Base-by-base conservation (phyloP, 23 tunicate genomes). In the Aplidium turbinatum region DNA sequence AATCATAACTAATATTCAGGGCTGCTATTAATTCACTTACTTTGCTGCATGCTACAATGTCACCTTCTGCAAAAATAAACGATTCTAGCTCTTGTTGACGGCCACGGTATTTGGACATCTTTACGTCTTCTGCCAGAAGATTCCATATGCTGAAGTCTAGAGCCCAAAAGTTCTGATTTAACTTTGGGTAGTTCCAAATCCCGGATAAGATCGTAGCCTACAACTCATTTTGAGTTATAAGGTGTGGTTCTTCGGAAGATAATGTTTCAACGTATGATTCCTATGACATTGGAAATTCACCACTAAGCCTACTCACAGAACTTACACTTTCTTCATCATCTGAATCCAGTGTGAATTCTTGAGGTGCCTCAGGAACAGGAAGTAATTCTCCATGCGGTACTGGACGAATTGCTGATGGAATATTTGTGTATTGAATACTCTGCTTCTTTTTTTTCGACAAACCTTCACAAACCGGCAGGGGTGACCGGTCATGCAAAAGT, bases 401-500 rank as follows among this genome's bases (percentile, higher is more conserved):
- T 29, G 77, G 65, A 50, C 53, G 27, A 66, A 66, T 66, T 66
- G 73, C 52, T 38, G 73, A 66, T 40, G 73, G 52, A 66, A 51
- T 26, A 0, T 35, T 30, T n/a, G 46, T 63, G 31, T 72, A 72
- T 72, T 50, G 39, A 72, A 72, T 72, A 26, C 31, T 72, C 38
- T 60, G 68, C 68, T 60, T 60, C 68, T 42, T 42, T 56, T 45
- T 38, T 45, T 68, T 23, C n/a, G n/a, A n/a, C n/a, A n/a, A n/a
- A n/a, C n/a, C n/a, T n/a, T n/a, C n/a, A n/a, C 53, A 31, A 18
- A 39, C 54, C 19, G 68, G 35, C 31, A 38, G 68, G 68, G n/a
- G n/a, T n/a, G n/a, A n/a, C n/a, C n/a, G n/a, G 57, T 68, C 74
- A 68, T 68, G 74, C 77, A 72, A 72, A 72, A 72, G 77, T 50